A percentile compares a stretch with the other conserved stretches of the same genome.
phyloP scores from a whole-genome alignment of 64 coral and sea anemone species.

The Pocillopora damicornis region DNA sequence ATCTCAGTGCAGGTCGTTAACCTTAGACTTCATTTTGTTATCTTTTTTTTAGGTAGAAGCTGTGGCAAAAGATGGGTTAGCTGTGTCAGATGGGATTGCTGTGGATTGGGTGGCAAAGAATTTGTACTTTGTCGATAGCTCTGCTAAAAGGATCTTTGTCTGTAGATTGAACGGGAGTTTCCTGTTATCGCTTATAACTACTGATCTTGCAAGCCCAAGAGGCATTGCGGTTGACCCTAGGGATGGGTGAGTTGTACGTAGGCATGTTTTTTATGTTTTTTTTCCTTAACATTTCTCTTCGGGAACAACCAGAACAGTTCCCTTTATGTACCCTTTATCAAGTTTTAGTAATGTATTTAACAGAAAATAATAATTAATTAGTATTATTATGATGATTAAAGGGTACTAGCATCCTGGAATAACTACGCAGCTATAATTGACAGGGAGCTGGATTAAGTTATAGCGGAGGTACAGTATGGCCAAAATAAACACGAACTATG shows the following conservation, averaged over 20 bases:
- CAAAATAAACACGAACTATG: too few species aligned
- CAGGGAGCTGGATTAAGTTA: too few species aligned
- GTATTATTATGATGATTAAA: too few species aligned
- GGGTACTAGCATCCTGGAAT: too few species aligned
- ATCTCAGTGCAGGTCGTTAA: neutral
- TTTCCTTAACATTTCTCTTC: too few species aligned
- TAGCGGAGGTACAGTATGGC: too few species aligned
- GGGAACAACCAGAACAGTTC: neutral
- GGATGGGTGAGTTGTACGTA: conserved; percentile 60
- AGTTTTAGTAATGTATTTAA: too few species aligned
- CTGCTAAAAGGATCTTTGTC: conserved; percentile 85
- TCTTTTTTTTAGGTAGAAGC: neutral
- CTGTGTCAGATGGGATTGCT: conserved; percentile 84
- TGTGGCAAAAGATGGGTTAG: conserved; percentile 59
- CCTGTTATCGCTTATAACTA: conserved; percentile 55
- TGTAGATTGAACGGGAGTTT: conserved; percentile 72
- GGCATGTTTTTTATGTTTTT: too few species aligned
- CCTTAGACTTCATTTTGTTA: neutral
- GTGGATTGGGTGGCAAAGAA: conserved; percentile 94
- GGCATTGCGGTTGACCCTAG: conserved; percentile 88
- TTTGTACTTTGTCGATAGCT: conserved; percentile 86
- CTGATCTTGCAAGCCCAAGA: conserved; percentile 62
- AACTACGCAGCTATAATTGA: too few species aligned
- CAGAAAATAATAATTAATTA: too few species aligned
- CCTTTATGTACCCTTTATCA: too few species aligned